Conservation (phyloP, 2,113 vertebrate genomes). For the Microcebus jonahi region DNA sequence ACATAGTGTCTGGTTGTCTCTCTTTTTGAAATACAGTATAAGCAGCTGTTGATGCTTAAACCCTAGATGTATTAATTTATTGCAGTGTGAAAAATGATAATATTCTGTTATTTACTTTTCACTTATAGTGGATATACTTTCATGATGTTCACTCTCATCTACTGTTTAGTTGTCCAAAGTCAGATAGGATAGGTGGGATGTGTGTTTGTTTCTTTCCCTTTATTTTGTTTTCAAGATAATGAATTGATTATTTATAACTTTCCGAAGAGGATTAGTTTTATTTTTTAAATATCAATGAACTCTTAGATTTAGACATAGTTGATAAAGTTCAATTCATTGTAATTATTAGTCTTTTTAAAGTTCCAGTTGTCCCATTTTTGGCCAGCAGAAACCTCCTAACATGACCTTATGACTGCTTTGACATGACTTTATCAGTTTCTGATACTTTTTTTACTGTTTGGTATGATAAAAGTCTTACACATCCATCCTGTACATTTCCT, state of each 20-base stretch:
- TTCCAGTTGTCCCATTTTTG: not conserved
- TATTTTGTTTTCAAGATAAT: constrained; percentile 10
- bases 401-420: not conserved
- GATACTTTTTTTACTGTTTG: not conserved
- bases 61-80: not conserved
- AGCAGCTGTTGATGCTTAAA: not conserved
- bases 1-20: not conserved
- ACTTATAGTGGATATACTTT: not conserved
- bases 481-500: not conserved
- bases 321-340: not conserved
- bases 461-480: not conserved
- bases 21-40: not conserved
- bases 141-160: not conserved
- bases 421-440: not conserved
- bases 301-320: not conserved
- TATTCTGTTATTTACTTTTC: not conserved
- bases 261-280: not conserved
- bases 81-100: not conserved
- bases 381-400: not conserved
- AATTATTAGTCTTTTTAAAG: not conserved
- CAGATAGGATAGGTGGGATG: not conserved
- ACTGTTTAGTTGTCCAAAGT: not conserved
- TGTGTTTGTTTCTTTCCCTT: not conserved
- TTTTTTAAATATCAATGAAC: not conserved
- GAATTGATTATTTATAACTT: not conserved